These are phyloP conservation scores for Hoplostethus mediterraneus DNA, from an alignment of 2,797 vertebrate species.

Conservation along the genomic window DNA sequence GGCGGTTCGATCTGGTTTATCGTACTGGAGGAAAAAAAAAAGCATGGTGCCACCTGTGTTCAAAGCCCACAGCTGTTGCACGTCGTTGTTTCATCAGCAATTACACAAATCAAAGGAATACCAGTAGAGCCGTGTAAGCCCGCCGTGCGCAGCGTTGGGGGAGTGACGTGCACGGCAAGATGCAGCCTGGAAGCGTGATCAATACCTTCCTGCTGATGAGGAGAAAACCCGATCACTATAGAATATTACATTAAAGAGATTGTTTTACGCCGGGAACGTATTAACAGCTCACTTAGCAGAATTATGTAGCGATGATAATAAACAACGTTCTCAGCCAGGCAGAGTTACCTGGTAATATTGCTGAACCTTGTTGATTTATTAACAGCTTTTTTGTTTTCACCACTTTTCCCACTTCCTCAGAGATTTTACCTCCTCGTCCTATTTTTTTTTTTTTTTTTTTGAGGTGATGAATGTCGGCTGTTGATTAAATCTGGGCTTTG, in stretches of 20 bases:
- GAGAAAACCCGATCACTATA: conserved; percentile 67
- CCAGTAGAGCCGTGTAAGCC: conserved; percentile 12
- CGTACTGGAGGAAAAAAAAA: conserved; percentile 42
- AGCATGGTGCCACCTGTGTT: not conserved
- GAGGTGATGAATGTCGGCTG: conserved; percentile 52
- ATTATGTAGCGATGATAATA: conserved; percentile 66
- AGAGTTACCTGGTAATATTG: conserved; percentile 49
- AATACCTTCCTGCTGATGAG: conserved; percentile 75
- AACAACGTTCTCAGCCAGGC: conserved; percentile 62
- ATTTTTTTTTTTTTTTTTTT: conserved; percentile 5
- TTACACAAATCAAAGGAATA: conserved; percentile 4
- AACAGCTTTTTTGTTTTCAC: conserved; percentile 17
- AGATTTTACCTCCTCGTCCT: conserved; percentile 35
- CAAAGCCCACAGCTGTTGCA: conserved; percentile 11
- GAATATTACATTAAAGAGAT: conserved; percentile 75
- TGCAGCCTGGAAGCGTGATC: conserved; percentile 52
- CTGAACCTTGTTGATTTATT: conserved; percentile 61
- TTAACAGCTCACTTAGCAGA: conserved; percentile 70
- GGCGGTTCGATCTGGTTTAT: conserved; percentile 42
- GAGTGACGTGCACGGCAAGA: conserved; percentile 10
- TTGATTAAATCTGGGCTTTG: conserved; percentile 53
- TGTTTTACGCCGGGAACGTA: conserved; percentile 68
- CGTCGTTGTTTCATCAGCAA: not conserved
- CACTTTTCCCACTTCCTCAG: conserved; percentile 32
- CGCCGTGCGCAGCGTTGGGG: conserved; percentile 9